Evolutionary conservation across 1,140 invertebrate genomes (phyloP), one percentile per base, ranked within the genome.

Genomic region (Drosophila nebulosa): DNA sequence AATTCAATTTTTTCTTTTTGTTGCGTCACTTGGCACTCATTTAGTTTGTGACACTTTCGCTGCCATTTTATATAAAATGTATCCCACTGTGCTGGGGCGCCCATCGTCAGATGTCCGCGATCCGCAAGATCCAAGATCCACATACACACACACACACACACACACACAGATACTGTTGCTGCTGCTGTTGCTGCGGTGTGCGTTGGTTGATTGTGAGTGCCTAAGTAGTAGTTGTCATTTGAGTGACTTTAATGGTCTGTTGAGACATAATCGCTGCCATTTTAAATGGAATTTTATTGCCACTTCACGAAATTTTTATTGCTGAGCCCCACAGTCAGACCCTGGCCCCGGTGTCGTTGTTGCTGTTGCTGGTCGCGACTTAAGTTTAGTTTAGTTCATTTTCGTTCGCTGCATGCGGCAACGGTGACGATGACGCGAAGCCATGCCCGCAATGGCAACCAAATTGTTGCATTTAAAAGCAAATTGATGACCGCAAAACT

Each of bases 221-320:
- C 81, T 90, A 90, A 90, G 85, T 90, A 90, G 89, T 90, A 90
- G 89, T 90, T 90, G 89, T 90, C 89, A 90, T 90, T 90, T 90
- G 74, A 90, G 81, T 90, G 89, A 90, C 89, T 90, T 90, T 90
- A 90, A 90, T 90, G 89, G 89, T 90, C 89, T 90, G 89, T 90
- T 90, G 89, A 90, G 89, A 90, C 89, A 90, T 90, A 90, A 90
- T 90, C 89, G 89, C 89, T 90, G 89, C 89, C 89, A 90, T 90
- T 90, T 90, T 90, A 90, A 90, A 90, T 90, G 89, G 89, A 90
- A 90, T 90, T 90, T 90, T 90, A 90, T 90, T 90, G 89, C 89
- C 79, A 85, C 84, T 81, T 89, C 88, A 79, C 88, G 84, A 88
- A 88, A 88, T 88, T 88, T 88, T 88, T 88, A 88, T 88, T 88